Evolutionary conservation across 1,140 invertebrate genomes (phyloP).

Genomic region (Pygmarrhopalites habei): DNA sequence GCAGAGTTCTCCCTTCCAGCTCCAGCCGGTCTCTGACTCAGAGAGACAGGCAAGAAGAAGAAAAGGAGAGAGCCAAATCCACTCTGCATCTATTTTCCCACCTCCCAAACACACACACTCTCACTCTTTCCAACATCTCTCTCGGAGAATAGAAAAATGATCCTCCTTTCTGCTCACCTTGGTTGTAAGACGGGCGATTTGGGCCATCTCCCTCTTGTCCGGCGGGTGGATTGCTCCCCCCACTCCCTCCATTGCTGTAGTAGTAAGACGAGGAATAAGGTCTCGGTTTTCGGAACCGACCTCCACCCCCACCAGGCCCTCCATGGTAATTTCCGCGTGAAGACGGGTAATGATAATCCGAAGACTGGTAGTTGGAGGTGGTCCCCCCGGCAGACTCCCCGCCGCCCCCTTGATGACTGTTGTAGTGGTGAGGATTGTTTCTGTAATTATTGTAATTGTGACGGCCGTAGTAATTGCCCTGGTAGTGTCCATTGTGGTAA

Average conservation of each 20-base stretch:
- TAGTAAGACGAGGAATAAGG: constrained; percentile 26
- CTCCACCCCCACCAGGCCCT: not conserved
- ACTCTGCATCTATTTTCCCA: too few relatives aligned
- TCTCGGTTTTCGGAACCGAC: constrained; percentile 26
- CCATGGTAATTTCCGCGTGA: not conserved
- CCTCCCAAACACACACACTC: too few relatives aligned
- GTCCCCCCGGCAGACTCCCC: too few relatives aligned
- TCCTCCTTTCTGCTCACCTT: constrained; percentile 31
- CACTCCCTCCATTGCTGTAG: constrained; percentile 14
- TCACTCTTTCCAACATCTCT: too few relatives aligned
- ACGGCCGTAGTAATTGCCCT: not conserved
- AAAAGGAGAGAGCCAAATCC: too few relatives aligned
- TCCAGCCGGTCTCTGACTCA: too few relatives aligned
- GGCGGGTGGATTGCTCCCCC: not conserved
- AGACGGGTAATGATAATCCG: constrained; percentile 19
- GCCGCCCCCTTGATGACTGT: not conserved
- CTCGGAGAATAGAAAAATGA: too few relatives aligned
- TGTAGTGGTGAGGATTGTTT: constrained; percentile 3
- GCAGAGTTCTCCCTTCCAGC: too few relatives aligned
- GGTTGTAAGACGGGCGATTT: constrained; percentile 33
- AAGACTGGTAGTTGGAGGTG: too few relatives aligned
- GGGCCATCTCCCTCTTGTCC: constrained; percentile 13
- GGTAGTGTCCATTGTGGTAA: constrained; percentile 17
- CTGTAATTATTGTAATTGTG: constrained; percentile 7
- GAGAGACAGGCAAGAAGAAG: too few relatives aligned